phyloP scores from a whole-genome alignment of 64 coral and sea anemone genomes.

The Montipora capricornis region DNA sequence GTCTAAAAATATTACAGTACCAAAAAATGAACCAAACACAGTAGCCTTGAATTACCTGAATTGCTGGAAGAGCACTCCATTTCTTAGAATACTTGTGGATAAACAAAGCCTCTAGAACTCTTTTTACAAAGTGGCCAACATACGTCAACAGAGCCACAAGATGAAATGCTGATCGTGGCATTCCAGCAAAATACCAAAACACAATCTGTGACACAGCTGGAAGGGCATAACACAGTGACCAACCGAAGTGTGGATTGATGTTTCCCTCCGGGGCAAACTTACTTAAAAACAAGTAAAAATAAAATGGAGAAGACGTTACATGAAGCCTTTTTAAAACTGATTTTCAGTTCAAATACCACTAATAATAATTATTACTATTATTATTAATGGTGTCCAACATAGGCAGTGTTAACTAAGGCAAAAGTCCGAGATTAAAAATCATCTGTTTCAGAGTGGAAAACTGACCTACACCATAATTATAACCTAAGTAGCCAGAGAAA shows the following conservation, averaged over 20 bases:
- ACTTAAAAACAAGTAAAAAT: constrained; percentile 44
- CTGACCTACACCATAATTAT: too few species aligned
- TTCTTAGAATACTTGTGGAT: constrained; percentile 90
- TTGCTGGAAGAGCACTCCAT: constrained; percentile 26
- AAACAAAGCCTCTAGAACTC: constrained; percentile 79
- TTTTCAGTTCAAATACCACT: too few species aligned
- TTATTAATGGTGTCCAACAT: too few species aligned
- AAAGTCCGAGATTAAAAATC: too few species aligned
- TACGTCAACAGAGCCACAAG: constrained; percentile 62
- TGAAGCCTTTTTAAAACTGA: not conserved
- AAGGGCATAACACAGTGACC: constrained; percentile 54
- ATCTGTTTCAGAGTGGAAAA: too few species aligned
- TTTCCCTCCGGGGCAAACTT: constrained; percentile 74
- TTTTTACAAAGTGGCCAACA: constrained; percentile 74
- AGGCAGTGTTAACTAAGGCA: too few species aligned
- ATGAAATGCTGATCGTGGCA: constrained; percentile 67
- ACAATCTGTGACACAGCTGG: constrained; percentile 59
- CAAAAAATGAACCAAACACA: not conserved
- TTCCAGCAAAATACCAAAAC: constrained; percentile 66
- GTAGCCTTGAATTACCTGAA: constrained; percentile 53
- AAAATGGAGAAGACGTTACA: not conserved
- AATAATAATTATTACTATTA: too few species aligned
- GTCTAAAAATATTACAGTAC: not conserved
- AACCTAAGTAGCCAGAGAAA: too few species aligned
- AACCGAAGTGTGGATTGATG: constrained; percentile 70